Evolutionary conservation across 2,797 vertebrate genomes (phyloP), one percentile per base, ranked within the genome.

Genomic region (Micropoecilia bifurca): DNA sequence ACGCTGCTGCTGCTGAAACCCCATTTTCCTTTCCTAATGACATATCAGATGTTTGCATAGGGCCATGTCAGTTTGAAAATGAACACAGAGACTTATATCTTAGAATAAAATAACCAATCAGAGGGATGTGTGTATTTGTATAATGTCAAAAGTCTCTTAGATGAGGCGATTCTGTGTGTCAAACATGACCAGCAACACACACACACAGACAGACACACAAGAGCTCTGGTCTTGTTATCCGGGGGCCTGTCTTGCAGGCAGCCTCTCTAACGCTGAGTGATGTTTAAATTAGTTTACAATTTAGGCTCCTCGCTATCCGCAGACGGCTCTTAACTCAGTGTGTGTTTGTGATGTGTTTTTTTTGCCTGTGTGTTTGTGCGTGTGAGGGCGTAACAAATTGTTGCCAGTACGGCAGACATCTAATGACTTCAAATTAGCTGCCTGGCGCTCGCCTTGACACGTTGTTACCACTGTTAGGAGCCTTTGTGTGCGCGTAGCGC

Each of bases 271-370:
- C 97, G 94, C 89, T 98, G 97, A 99, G 97, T 98, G 98, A 99
- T 99, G 98, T 99, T 99, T 99, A 98, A 99, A 99, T 99, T 99
- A 99, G 98, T 98, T 98, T 98, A 99, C 98, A 99, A 99, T 99
- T 99, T 99, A 94, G 97, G 97, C 97, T 96, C 97, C 96, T 96
- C 97, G 96, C 97, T 97, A 97, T 93, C 97, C 96, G 94, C 97
- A 97, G 97, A 97, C 95, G 96, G 95, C 97, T 96, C 95, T 92
- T 97, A 99, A 99, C 95, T 97, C 97, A 97, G 97, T 96, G 97
- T 97, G 97, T 97, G 97, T 96, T 95, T 97, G 97, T 95, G 96
- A 73, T 79, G 87, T 87, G 90, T 87, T 90, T 93, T 79, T 73
- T 50, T 86, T 89, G 86, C 88, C 89, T 88, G 90, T 91, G 90